Evolutionary conservation across 2,113 vertebrate species (phyloP), one percentile per base, ranked within the genome.

Genomic region (Brachirus orientalis): DNA sequence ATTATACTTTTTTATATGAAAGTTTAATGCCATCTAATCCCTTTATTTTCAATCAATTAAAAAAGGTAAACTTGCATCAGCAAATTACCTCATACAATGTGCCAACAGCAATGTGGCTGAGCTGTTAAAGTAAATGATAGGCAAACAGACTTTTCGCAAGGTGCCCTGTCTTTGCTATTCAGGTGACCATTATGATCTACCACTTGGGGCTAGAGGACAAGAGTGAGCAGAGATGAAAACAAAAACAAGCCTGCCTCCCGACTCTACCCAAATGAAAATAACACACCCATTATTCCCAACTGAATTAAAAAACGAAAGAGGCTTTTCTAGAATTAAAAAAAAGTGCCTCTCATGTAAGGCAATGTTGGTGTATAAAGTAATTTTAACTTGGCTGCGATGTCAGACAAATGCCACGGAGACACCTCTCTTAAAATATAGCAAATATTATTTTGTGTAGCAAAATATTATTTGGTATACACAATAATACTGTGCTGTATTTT

Each of bases 211-310:
- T 59, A 46, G 66, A 43, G 20, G 20, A 59, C 10, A 55, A 62
- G 52, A 3, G 8, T 35, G 53, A 45, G 19, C 13, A 0, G 47
- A 8, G 28, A 11, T 10, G 28, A 37, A 65, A 57, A 56, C 44
- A 35, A 75, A 71, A 69, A 83, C 18, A 67, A 1, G 19, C 1
- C 53, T n/a, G 33, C 55, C 72, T 82, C 66, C 75, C 19, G 68
- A 54, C 57, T 61, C 47, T 19, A 5, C 36, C 16, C 19, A 2
- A 55, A 16, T 44, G 20, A 56, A 80, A 78, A 75, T 40, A 64
- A 63, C 45, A 45, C 62, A 45, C 46, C 11, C 40, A 59, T 17
- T 12, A n/a, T 7, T 57, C 10, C 35, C 33, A 63, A 18, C 2
- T 11, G 3, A 64, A 0, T n/a, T 6, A 16, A 4, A 61, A 57